Conservation (phyloP, 2,888 invertebrate species). For the Metacarcinus magister region DNA sequence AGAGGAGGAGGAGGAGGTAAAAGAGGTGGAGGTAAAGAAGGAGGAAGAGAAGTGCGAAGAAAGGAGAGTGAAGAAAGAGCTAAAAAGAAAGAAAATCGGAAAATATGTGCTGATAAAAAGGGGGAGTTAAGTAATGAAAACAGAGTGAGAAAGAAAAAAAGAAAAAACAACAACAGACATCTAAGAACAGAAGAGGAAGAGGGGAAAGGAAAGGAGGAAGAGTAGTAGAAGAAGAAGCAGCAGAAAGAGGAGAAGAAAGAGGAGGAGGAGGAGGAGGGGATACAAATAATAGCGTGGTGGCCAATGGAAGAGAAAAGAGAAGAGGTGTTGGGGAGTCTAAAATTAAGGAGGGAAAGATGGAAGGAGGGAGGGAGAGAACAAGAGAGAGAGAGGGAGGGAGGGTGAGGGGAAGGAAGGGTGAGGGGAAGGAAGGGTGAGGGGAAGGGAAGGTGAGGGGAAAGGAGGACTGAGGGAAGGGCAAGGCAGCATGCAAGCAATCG, state of each 20-base stretch:
- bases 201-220: background rate
- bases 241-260: background rate
- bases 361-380: background rate
- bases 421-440: background rate
- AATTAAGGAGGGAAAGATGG: background rate
- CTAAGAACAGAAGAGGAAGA: background rate
- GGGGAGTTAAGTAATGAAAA: background rate
- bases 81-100: background rate
- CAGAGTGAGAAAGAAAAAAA: background rate
- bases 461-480: background rate
- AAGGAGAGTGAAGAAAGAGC: background rate
- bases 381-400: background rate
- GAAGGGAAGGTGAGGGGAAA: background rate
- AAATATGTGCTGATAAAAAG: background rate
- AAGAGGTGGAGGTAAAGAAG: background rate
- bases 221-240: background rate
- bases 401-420: background rate
- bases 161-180: background rate
- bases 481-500: background rate
- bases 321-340: background rate
- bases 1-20: conserved; percentile 37
- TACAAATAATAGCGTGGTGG: background rate
- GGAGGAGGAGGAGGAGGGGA: background rate
- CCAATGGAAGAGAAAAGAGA: background rate
- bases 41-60: background rate